These are phyloP conservation scores for Yponomeuta plumbellus DNA, from an alignment of 2,888 invertebrate genomes.

Conservation along the genomic window DNA sequence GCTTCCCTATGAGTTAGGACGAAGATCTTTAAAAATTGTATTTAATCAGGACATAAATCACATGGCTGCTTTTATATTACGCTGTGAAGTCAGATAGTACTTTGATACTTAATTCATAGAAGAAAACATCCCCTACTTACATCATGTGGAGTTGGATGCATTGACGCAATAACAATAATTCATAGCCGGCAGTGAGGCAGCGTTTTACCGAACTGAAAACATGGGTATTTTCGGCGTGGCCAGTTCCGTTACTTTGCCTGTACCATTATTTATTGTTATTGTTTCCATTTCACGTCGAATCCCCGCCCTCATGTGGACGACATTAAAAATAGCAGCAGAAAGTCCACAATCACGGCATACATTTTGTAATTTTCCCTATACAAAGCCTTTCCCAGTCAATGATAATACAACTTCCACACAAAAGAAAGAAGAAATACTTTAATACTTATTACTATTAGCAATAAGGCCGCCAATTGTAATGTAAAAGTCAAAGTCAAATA, in stretches of 20 bases:
- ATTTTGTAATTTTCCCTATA: too few relatives aligned
- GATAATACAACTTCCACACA: too few relatives aligned
- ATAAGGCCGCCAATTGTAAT: too few relatives aligned
- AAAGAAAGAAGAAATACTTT: too few relatives aligned
- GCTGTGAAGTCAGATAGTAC: too few relatives aligned
- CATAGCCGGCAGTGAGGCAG: background rate
- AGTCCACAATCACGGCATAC: background rate
- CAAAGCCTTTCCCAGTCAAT: too few relatives aligned
- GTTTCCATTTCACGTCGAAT: constrained; percentile 42
- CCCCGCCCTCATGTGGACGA: constrained; percentile 19
- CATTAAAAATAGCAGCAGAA: background rate
- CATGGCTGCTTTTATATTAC: too few relatives aligned
- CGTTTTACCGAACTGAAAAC: constrained; percentile 17
- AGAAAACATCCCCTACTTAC: background rate
- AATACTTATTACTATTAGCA: too few relatives aligned
- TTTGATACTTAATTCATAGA: background rate
- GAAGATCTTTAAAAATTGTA: too few relatives aligned
- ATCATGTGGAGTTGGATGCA: background rate
- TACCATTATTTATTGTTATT: constrained; percentile 64
- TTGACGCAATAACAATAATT: background rate
- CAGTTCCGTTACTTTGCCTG: constrained; percentile 29
- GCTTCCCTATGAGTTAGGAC: too few relatives aligned
- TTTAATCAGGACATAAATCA: too few relatives aligned
- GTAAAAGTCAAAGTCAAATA: too few relatives aligned
- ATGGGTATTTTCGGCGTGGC: constrained; percentile 19